Conservation (phyloP, 2,888 invertebrate species). For the Cheilosia vernalis region DNA sequence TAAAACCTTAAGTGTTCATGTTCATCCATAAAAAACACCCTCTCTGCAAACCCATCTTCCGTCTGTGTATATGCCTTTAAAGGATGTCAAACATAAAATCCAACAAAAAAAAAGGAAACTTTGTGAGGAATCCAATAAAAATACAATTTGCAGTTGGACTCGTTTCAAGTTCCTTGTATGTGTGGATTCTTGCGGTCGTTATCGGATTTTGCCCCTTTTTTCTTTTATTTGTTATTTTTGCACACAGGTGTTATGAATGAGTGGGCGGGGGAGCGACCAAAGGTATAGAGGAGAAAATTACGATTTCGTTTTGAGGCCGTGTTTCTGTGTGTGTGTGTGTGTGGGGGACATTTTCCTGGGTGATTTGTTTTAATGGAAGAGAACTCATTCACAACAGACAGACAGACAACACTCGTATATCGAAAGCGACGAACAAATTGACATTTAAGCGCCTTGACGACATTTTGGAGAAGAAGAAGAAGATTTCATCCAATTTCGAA, state of each 20-base stretch:
- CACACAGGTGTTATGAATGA: conserved; percentile 62
- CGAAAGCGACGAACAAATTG: conserved; percentile 37
- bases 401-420: conserved; percentile 10
- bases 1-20: conserved; percentile 69
- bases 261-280: neutral
- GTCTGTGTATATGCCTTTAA: conserved; percentile 15
- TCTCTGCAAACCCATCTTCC: conserved; percentile 29
- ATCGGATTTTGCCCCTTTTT: conserved; percentile 56
- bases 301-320: conserved; percentile 67
- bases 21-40: conserved; percentile 56
- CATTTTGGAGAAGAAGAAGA: conserved; percentile 39
- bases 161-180: conserved; percentile 64
- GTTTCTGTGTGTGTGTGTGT: conserved; percentile 18
- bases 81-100: conserved; percentile 58
- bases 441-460: conserved; percentile 68
- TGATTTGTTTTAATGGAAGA: conserved; percentile 53
- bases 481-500: conserved; percentile 68
- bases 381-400: conserved; percentile 20
- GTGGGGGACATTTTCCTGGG: conserved; percentile 50
- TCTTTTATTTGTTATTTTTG: conserved; percentile 33
- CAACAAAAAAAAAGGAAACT: conserved; percentile 49
- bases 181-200: conserved; percentile 69
- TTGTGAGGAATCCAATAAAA: conserved; percentile 71
- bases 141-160: conserved; percentile 72
- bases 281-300: conserved; percentile 45